phyloP scores from a whole-genome alignment of 2,113 vertebrate genomes.

The Melanostigma gelatinosum region DNA sequence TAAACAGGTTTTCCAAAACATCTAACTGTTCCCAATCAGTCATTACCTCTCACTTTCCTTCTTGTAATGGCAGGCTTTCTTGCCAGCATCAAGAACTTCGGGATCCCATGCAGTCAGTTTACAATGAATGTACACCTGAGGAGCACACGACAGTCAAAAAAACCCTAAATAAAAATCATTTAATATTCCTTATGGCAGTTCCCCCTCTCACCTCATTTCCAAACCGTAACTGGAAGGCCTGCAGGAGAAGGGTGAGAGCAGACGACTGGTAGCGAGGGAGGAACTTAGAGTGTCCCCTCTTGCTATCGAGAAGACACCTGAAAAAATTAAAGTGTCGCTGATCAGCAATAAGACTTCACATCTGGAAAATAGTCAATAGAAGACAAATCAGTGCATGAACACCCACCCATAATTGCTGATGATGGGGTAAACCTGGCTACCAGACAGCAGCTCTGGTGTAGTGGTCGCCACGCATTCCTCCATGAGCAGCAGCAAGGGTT shows the following conservation, averaged over 20 bases:
- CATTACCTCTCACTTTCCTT: constrained; percentile 70
- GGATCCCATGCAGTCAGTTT: constrained; percentile 83
- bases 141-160: not conserved
- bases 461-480: constrained; percentile 82
- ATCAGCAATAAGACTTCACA: not conserved
- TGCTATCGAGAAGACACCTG: constrained; percentile 83
- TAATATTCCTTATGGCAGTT: not conserved
- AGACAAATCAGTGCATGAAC: not conserved
- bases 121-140: constrained; percentile 84
- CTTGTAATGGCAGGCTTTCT: constrained; percentile 83
- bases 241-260: constrained; percentile 74
- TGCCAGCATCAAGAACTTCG: constrained; percentile 51
- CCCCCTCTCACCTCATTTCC: constrained; percentile 59
- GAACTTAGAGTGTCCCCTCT: constrained; percentile 72
- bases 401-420: constrained; percentile 82
- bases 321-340: not conserved
- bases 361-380: not conserved
- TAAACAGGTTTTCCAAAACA: not conserved
- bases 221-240: constrained; percentile 77
- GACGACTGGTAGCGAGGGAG: constrained; percentile 74
- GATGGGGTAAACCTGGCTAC: constrained; percentile 70
- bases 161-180: not conserved
- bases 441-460: constrained; percentile 44
- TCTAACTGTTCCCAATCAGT: not conserved
- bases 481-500: constrained; percentile 80